These are phyloP conservation scores for Orthonychiurus folsomi DNA, from an alignment of 2,888 invertebrate genomes.

Conservation along the genomic window DNA sequence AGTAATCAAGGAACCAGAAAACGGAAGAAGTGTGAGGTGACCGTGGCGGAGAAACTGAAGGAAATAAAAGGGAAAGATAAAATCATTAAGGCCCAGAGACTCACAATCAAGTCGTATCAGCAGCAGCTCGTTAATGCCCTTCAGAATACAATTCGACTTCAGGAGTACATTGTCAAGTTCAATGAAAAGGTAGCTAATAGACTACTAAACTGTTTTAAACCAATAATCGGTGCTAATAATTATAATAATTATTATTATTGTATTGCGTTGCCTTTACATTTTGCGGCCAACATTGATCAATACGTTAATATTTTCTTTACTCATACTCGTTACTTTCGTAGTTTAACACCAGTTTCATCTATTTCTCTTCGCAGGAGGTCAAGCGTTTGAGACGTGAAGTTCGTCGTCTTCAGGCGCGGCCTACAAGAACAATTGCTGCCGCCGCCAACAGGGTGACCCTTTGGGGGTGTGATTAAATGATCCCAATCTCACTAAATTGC, in stretches of 20 bases:
- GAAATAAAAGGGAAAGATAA: not conserved
- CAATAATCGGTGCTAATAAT: too few species aligned
- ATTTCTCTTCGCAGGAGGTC: not conserved
- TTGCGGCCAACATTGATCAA: not conserved
- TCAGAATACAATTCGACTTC: not conserved
- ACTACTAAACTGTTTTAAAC: not conserved
- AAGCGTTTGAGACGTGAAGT: not conserved
- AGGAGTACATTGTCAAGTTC: not conserved
- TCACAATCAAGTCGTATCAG: not conserved
- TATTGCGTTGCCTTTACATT: too few species aligned
- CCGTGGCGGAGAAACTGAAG: not conserved
- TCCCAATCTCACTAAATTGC: conserved; percentile 2
- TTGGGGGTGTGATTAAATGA: not conserved
- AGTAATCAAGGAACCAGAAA: not conserved
- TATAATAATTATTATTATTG: too few species aligned
- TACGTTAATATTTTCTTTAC: not conserved
- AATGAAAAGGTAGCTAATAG: not conserved
- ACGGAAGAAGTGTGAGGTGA: not conserved
- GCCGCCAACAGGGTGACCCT: not conserved
- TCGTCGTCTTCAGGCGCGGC: not conserved
- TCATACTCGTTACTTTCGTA: too few species aligned
- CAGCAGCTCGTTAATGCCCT: not conserved
- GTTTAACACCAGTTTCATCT: too few species aligned
- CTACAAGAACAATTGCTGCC: not conserved
- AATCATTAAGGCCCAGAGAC: not conserved